phyloP scores from a whole-genome alignment of 2,113 vertebrate species.

The Struthio camelus region DNA sequence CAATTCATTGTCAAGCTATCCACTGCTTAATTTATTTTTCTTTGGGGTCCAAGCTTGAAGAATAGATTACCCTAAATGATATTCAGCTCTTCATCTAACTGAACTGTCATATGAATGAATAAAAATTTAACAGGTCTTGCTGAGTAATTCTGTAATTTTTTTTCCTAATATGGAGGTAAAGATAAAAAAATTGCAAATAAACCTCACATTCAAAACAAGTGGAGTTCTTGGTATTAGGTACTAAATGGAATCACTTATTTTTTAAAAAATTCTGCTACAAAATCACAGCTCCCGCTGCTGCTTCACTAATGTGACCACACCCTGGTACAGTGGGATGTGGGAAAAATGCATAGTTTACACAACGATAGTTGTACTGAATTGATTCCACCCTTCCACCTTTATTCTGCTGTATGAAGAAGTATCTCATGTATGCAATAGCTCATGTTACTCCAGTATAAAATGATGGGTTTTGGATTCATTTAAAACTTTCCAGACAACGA shows the following conservation, averaged over 20 bases:
- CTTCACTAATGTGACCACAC: background rate
- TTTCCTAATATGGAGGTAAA: background rate
- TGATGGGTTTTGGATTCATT: background rate
- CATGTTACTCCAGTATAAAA: background rate
- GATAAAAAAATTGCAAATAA: background rate
- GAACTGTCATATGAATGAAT: background rate
- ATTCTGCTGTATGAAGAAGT: background rate
- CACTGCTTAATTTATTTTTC: background rate
- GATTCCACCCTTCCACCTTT: background rate
- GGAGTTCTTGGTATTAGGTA: background rate
- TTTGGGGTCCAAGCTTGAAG: background rate
- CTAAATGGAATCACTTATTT: background rate
- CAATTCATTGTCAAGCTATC: background rate
- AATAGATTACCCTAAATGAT: background rate
- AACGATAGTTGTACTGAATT: background rate
- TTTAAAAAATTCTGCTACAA: background rate
- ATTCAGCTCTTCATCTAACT: background rate
- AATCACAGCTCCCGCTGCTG: background rate
- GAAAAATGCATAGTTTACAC: background rate
- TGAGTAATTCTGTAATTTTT: background rate
- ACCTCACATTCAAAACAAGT: background rate
- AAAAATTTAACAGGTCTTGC: background rate
- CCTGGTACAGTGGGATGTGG: background rate
- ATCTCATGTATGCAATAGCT: background rate
- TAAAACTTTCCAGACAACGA: background rate